A percentile compares a stretch with the other conserved stretches of the same genome.
Evolutionary conservation across 2,888 invertebrate genomes (phyloP).

Genomic region (Diaprepes abbreviatus): DNA sequence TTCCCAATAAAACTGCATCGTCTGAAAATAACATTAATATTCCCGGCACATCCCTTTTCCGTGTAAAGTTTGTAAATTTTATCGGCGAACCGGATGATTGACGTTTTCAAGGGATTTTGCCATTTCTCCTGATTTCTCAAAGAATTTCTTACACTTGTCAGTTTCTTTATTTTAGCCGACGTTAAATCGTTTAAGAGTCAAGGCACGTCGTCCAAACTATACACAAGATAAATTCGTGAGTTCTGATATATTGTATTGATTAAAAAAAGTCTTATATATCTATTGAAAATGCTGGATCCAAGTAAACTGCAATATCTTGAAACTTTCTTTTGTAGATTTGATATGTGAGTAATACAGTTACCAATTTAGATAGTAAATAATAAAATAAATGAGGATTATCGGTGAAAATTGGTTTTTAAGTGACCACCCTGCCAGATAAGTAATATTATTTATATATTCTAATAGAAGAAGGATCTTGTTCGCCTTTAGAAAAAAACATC

Average conservation of each 20-base stretch:
- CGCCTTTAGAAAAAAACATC: too few relatives aligned
- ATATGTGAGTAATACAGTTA: too few relatives aligned
- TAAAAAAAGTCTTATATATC: too few relatives aligned
- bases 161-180: constrained; percentile 59
- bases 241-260: constrained; percentile 23
- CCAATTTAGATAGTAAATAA: too few relatives aligned
- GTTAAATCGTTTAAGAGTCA: constrained; percentile 49
- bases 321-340: too few relatives aligned
- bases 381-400: too few relatives aligned
- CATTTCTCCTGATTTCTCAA: constrained; percentile 61
- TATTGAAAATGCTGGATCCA: too few relatives aligned
- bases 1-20: background rate
- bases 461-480: too few relatives aligned
- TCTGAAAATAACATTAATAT: constrained; percentile 31
- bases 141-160: constrained; percentile 64
- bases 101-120: constrained; percentile 62
- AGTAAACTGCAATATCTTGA: too few relatives aligned
- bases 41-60: constrained; percentile 48
- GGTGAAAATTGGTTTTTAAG: too few relatives aligned
- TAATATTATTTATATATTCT: too few relatives aligned
- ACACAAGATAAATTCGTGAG: constrained; percentile 34
- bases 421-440: too few relatives aligned
- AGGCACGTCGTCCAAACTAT: constrained; percentile 55
- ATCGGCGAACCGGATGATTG: constrained; percentile 61
- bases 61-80: constrained; percentile 55